A percentile compares a stretch with the other conserved stretches of the same genome.
Evolutionary conservation across 2,888 invertebrate genomes (phyloP).

Genomic region (Perizoma affinitatum): DNA sequence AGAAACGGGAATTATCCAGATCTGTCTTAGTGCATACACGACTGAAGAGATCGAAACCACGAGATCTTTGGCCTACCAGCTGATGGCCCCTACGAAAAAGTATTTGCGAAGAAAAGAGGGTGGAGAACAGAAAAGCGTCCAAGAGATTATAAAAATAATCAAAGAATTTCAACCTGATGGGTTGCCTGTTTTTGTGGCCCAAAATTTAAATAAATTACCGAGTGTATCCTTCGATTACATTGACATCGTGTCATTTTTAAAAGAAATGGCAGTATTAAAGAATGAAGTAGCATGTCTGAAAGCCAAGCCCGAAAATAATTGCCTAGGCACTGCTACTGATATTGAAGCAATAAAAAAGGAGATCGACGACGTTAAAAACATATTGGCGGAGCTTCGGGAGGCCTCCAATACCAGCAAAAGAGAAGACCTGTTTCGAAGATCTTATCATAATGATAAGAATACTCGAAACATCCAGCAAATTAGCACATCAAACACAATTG

Average conservation of each 20-base stretch:
- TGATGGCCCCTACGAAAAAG: slow-evolving; percentile 1
- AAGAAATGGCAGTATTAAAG: slow-evolving; percentile 6
- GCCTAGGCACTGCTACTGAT: too few species aligned
- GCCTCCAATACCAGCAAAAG: not conserved
- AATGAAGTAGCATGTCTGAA: slow-evolving; percentile 2
- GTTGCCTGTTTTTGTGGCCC: slow-evolving; percentile 3
- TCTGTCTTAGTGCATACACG: slow-evolving; percentile 16
- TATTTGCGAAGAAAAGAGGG: slow-evolving; percentile 1
- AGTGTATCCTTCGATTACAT: slow-evolving; percentile 5
- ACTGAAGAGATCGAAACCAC: slow-evolving; percentile 13
- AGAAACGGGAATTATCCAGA: slow-evolving; percentile 16
- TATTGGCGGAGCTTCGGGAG: not conserved
- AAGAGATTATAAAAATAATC: slow-evolving; percentile 1
- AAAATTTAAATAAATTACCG: slow-evolving; percentile 7
- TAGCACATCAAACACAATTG: not conserved
- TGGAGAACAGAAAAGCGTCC: slow-evolving; percentile 4
- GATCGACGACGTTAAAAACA: slow-evolving; percentile 3
- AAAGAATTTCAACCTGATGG: slow-evolving; percentile 1
- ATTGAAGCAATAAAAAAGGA: too few species aligned
- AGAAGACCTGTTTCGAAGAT: slow-evolving; percentile 3
- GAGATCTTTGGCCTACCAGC: not conserved
- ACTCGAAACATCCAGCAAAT: not conserved
- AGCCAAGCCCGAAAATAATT: not conserved
- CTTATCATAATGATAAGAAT: slow-evolving; percentile 38
- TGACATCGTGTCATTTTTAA: slow-evolving; percentile 6